Evolutionary conservation across 2,113 vertebrate species (phyloP).

Genomic region (Pituophis catenifer): DNA sequence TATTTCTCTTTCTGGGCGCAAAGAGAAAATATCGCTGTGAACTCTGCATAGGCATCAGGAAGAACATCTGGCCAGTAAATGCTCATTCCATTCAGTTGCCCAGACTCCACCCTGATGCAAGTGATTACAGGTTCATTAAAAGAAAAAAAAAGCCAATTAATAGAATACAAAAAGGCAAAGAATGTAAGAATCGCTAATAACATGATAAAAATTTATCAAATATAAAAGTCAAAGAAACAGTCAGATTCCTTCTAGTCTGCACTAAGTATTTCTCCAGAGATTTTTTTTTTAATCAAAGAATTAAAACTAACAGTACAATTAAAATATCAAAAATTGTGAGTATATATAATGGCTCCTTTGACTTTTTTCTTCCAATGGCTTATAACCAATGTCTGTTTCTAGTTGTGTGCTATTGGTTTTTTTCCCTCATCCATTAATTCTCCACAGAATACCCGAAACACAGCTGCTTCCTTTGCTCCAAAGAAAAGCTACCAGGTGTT

Average conservation of each 20-base stretch:
- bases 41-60: too few relatives aligned
- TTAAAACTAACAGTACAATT: slow-evolving; percentile 23
- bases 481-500: slow-evolving; percentile 24
- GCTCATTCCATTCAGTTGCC: too few relatives aligned
- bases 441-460: slow-evolving; percentile 16
- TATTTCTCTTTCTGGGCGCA: too few relatives aligned
- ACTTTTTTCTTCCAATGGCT: neutral
- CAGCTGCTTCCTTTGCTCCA: slow-evolving; percentile 12
- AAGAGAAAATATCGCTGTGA: neutral
- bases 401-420: neutral
- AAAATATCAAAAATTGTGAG: slow-evolving; percentile 31
- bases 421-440: slow-evolving; percentile 11
- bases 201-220: neutral
- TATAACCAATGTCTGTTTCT: neutral
- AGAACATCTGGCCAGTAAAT: neutral
- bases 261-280: neutral
- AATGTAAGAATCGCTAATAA: neutral
- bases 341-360: neutral
- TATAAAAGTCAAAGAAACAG: neutral
- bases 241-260: neutral
- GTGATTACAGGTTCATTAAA: too few relatives aligned
- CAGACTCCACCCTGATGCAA: too few relatives aligned
- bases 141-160: neutral
- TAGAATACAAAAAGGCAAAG: neutral
- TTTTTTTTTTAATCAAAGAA: slow-evolving; percentile 20